Percentiles rank a stretch among this genome's conserved stretches.
phyloP scores from a whole-genome alignment of 1,140 invertebrate species.

The Procambarus clarkii region DNA sequence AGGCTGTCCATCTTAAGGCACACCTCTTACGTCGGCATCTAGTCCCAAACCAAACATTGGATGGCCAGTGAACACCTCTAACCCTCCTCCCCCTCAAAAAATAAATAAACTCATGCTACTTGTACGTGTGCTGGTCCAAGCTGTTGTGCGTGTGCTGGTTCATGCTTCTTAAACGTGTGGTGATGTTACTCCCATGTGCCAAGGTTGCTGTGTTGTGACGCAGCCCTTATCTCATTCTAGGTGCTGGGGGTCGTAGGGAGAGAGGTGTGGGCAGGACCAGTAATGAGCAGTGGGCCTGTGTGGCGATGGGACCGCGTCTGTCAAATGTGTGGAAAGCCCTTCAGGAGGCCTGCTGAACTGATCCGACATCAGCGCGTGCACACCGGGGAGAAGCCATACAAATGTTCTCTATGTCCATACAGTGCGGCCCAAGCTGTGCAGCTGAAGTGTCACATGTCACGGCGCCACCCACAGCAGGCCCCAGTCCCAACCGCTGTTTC shows the following conservation, averaged over 20 bases:
- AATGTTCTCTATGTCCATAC: conserved; percentile 49
- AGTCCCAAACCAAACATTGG: conserved; percentile 17
- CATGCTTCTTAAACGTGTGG: not conserved
- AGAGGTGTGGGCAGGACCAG: conserved; percentile 56
- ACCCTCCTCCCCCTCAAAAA: not conserved
- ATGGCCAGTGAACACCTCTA: conserved; percentile 13
- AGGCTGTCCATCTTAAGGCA: conserved; percentile 61
- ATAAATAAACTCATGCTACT: not conserved
- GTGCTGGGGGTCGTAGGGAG: conserved; percentile 54
- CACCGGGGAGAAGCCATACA: conserved; percentile 61
- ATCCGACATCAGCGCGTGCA: conserved; percentile 50
- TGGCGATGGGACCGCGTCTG: conserved; percentile 55
- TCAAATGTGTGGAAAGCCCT: conserved; percentile 56
- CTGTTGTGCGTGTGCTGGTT: not conserved
- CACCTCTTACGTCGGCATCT: conserved; percentile 52
- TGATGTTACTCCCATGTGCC: conserved; percentile 9
- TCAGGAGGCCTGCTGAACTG: conserved; percentile 56
- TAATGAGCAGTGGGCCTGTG: conserved; percentile 26
- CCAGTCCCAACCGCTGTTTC: not conserved
- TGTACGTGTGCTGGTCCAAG: not conserved
- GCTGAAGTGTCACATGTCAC: conserved; percentile 49
- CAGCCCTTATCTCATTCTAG: conserved; percentile 62
- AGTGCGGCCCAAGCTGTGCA: conserved; percentile 56
- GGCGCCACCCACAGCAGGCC: conserved; percentile 48
- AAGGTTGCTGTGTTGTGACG: conserved; percentile 36